Evolutionary conservation across 2,113 vertebrate genomes (phyloP).

Genomic region (Nesoenas mayeri): DNA sequence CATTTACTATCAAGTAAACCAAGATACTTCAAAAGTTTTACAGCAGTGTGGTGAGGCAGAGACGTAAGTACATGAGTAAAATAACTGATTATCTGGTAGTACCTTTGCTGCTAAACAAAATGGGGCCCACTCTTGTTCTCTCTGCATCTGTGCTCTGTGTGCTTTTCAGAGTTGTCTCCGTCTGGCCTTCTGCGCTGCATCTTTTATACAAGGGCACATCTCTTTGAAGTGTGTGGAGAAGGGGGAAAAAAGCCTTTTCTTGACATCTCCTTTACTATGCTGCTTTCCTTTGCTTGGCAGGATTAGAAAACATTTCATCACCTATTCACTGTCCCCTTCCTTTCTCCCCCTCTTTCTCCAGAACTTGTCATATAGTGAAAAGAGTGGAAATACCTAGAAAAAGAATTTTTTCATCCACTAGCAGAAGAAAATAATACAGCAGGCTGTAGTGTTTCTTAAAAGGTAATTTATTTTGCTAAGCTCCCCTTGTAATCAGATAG

Average conservation of each 20-base stretch:
- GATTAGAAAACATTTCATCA: slow-evolving; percentile 64
- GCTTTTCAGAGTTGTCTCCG: background rate
- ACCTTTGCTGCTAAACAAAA: slow-evolving; percentile 37
- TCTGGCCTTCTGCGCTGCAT: background rate
- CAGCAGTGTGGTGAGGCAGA: slow-evolving; percentile 9
- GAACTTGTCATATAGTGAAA: slow-evolving; percentile 16
- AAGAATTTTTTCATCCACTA: slow-evolving; percentile 16
- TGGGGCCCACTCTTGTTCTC: background rate
- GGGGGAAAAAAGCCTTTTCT: background rate
- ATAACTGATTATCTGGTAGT: slow-evolving; percentile 45
- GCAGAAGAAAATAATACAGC: background rate
- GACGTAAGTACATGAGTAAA: slow-evolving; percentile 16
- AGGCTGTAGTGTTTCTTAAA: background rate
- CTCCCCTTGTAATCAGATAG: background rate
- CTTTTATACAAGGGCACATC: background rate
- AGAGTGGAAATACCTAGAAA: slow-evolving; percentile 37
- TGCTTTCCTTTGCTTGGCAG: slow-evolving; percentile 40
- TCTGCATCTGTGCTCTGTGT: background rate
- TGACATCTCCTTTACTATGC: slow-evolving; percentile 32
- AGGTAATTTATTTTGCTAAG: slow-evolving; percentile 32
- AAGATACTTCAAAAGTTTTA: slow-evolving; percentile 54
- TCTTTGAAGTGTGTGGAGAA: slow-evolving; percentile 5
- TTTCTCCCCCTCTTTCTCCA: background rate
- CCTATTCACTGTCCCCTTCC: background rate
- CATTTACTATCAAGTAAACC: slow-evolving; percentile 46